phyloP scores from a whole-genome alignment of 2,797 vertebrate species.

The Peromyscus eremicus region DNA sequence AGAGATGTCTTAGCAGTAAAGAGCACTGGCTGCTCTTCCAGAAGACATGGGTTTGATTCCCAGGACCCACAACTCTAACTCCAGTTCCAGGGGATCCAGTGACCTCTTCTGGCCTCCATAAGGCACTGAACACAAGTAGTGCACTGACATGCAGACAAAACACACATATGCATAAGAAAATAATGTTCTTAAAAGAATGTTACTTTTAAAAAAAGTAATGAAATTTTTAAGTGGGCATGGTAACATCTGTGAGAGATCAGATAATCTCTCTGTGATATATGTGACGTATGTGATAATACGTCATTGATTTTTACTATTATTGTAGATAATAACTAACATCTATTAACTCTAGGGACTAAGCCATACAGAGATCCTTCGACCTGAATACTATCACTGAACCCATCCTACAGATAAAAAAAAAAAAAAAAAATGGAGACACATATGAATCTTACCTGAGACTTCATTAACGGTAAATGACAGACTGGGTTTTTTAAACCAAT shows the following conservation, averaged over 20 bases:
- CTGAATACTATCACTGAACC: background rate
- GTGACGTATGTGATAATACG: too few species aligned
- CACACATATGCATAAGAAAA: background rate
- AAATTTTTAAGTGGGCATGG: background rate
- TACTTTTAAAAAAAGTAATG: background rate
- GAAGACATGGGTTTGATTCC: background rate
- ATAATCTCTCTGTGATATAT: too few species aligned
- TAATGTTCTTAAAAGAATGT: background rate
- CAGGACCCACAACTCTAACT: background rate
- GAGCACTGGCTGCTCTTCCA: background rate
- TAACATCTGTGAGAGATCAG: background rate
- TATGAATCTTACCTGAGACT: background rate
- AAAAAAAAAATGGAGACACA: background rate
- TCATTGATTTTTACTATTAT: background rate
- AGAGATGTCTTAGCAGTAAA: too few species aligned
- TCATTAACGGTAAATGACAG: background rate
- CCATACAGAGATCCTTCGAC: background rate
- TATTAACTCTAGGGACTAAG: background rate
- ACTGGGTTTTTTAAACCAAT: background rate
- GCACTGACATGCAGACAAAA: background rate
- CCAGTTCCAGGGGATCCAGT: background rate
- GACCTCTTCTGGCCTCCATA: background rate
- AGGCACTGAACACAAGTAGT: background rate
- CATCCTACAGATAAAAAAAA: background rate
- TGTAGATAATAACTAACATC: background rate